Conservation (phyloP, 2,113 vertebrate genomes). For the Vulpes ferrilata region DNA sequence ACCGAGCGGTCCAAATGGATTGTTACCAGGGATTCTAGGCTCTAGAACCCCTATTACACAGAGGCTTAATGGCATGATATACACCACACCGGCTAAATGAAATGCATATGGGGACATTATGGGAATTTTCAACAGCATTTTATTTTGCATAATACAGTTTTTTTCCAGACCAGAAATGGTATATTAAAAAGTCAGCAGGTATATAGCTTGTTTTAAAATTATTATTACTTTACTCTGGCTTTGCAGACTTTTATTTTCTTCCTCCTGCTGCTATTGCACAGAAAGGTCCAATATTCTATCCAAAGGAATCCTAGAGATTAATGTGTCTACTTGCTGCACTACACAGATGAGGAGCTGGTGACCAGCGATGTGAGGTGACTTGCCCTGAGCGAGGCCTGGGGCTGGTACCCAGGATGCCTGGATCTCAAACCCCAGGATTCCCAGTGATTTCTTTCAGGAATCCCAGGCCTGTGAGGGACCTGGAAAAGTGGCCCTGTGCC, state of each 20-base stretch:
- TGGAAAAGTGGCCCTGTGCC: background rate
- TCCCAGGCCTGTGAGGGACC: background rate
- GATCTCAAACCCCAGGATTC: background rate
- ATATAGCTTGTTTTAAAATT: slow-evolving; percentile 80
- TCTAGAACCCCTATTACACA: slow-evolving; percentile 61
- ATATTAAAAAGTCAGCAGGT: slow-evolving; percentile 83
- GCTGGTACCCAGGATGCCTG: background rate
- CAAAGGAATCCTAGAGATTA: slow-evolving; percentile 8
- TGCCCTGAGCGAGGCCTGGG: background rate
- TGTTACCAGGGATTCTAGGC: slow-evolving; percentile 52
- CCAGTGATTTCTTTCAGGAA: background rate
- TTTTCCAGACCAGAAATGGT: slow-evolving; percentile 70
- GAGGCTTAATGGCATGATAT: slow-evolving; percentile 67
- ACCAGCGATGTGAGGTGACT: background rate
- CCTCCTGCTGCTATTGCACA: slow-evolving; percentile 51
- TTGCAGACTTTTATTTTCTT: slow-evolving; percentile 74
- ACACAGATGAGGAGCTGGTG: slow-evolving; percentile 1
- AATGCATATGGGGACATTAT: slow-evolving; percentile 74
- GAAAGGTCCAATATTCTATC: slow-evolving; percentile 42
- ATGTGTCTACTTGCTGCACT: background rate
- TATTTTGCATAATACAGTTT: slow-evolving; percentile 80
- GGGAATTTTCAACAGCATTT: slow-evolving; percentile 81
- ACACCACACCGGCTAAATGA: slow-evolving; percentile 70
- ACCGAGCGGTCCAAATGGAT: slow-evolving; percentile 68
- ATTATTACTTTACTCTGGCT: slow-evolving; percentile 74